Evolutionary conservation across 2,888 invertebrate genomes (phyloP).

Genomic region (Eristalinus sepulchralis): DNA sequence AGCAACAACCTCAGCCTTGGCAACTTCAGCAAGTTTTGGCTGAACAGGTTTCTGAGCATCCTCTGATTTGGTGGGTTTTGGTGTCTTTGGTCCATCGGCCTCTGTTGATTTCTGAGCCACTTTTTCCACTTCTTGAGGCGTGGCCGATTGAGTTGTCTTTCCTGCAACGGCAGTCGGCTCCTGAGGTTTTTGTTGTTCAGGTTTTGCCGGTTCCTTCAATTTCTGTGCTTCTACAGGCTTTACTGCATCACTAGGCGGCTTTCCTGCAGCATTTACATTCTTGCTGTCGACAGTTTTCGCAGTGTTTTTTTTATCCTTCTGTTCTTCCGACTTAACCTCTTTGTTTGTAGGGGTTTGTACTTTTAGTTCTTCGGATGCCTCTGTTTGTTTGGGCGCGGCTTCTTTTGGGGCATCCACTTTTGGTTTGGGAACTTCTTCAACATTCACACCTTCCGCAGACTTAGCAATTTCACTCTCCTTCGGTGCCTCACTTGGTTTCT

Average conservation of each 20-base stretch:
- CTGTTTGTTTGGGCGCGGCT: neutral
- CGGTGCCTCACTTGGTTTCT: neutral
- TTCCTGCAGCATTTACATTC: neutral
- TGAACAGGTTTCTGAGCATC: neutral
- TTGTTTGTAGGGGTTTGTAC: neutral
- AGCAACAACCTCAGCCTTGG: neutral
- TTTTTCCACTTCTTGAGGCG: neutral
- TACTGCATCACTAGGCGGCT: neutral
- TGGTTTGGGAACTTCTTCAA: neutral
- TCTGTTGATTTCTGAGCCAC: neutral
- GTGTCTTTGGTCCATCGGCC: neutral
- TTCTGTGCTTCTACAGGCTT: neutral
- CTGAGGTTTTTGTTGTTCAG: neutral
- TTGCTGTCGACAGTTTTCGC: neutral
- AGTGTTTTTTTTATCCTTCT: neutral
- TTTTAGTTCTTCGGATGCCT: neutral
- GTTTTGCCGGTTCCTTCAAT: neutral
- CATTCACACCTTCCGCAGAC: neutral
- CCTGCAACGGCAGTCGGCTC: neutral
- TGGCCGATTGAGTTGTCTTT: neutral
- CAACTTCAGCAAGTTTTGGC: neutral
- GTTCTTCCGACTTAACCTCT: neutral
- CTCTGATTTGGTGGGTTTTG: constrained; percentile 10
- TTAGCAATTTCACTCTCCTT: neutral
- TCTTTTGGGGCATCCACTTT: neutral